Base-by-base conservation (phyloP, 2,113 vertebrate genomes). In the Silurus asotus region DNA sequence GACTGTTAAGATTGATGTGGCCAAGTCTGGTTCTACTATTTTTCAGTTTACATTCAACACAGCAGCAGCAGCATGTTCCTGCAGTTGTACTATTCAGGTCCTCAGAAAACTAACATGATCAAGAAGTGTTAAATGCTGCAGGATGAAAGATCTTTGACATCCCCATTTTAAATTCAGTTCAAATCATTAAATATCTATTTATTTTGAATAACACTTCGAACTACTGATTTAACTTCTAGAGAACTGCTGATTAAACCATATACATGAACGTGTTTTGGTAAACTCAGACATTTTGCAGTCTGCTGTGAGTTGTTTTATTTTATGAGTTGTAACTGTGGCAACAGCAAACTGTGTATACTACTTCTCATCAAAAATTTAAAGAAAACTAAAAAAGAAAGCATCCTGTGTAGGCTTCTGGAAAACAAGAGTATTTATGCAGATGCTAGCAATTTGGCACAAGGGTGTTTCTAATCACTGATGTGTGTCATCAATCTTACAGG, bases 401-500 rank as follows among this genome's bases (percentile, higher is more conserved):
- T 61, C 49, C 15, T 45, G 51, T 81, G 61, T 45, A 53, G 49
- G 48, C 56, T 58, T 78, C n/a, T 10, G n/a, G 11, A 7, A 88
- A 85, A 45, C 67, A 13, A 80, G 37, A 81, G 77, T 74, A 72
- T 51, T 56, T 28, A 2, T 78, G 37, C 48, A 79, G 51, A 48
- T n/a, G 10, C 4, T 79, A 28, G 51, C 0, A 61, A 56, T 5
- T 4, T 67, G 48, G 19, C 23, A 70, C 10, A 45, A 51, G 20
- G 20, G 28, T 53, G 14, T 87, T 37, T 53, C 80, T 91, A 88
- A 89, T 84, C 17, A 72, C 11, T 70, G 49, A 69, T 86, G 62
- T 90, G 84, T 90, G 78, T 83, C 94, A 95, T 96, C 92, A 89
- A 95, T 88, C 90, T 90, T 91, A 91, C 94, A 97, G 96, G 96